Conservation (phyloP, 1,140 invertebrate species). For the Halesus radiatus region DNA sequence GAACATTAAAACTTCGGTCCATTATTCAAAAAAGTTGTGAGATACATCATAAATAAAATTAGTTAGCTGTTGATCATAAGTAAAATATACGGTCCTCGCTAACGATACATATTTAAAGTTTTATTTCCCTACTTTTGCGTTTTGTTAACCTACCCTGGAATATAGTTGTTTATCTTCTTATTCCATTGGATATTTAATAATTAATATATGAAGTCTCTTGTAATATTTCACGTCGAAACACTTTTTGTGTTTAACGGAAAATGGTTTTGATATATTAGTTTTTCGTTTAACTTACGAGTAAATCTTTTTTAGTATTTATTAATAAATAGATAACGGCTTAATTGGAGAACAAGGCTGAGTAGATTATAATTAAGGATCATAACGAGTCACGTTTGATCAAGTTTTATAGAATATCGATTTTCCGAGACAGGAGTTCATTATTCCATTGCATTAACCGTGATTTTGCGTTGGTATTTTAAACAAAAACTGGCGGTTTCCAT, state of each 20-base stretch:
- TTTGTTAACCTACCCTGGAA: slow-evolving; percentile 19
- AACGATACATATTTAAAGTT: slow-evolving; percentile 56
- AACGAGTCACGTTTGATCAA: no score
- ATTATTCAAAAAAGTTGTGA: slow-evolving; percentile 53
- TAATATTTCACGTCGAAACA: not conserved
- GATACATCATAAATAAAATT: slow-evolving; percentile 57
- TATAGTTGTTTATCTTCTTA: slow-evolving; percentile 51
- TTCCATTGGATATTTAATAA: slow-evolving; percentile 54
- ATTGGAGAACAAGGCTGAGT: no score
- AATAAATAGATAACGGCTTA: no score
- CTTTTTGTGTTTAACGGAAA: not conserved
- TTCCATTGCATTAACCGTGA: no score
- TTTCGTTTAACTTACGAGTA: no score
- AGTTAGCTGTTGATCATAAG: slow-evolving; percentile 55
- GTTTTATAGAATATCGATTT: no score
- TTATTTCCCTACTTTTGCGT: slow-evolving; percentile 53
- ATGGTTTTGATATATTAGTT: no score
- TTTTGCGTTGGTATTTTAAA: no score
- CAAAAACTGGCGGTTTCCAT: no score
- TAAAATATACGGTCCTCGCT: slow-evolving; percentile 49
- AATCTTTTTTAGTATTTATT: no score
- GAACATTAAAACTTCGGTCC: slow-evolving; percentile 51
- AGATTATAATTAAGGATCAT: no score
- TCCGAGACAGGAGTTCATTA: no score
- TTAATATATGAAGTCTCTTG: slow-evolving; percentile 47